Evolutionary conservation across 92 coral and sea anemone species (phyloP).

Genomic region (Blastomussa wellsi): DNA sequence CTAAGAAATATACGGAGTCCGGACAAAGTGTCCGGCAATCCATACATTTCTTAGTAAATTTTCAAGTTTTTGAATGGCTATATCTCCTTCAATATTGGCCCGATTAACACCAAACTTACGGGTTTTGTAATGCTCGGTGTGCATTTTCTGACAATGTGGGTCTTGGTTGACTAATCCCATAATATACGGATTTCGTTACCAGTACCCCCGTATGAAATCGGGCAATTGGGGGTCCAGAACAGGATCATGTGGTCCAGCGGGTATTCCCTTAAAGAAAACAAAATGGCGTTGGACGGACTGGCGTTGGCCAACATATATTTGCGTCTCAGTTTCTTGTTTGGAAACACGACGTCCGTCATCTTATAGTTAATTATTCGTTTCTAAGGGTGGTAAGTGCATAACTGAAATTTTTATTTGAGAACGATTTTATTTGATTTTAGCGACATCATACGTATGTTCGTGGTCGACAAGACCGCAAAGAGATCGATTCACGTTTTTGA

Average conservation of each 20-base stretch:
- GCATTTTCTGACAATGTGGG: too few relatives aligned
- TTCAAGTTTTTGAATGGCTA: too few relatives aligned
- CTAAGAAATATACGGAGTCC: too few relatives aligned
- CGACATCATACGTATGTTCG: neutral
- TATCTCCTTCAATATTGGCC: too few relatives aligned
- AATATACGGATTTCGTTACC: too few relatives aligned
- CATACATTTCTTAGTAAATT: too few relatives aligned
- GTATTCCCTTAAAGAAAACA: constrained; percentile 17
- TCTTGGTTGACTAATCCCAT: too few relatives aligned
- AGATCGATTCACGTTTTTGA: neutral
- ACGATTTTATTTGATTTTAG: neutral
- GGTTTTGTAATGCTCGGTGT: too few relatives aligned
- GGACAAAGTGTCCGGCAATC: too few relatives aligned
- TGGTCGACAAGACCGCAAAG: neutral
- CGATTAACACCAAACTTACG: too few relatives aligned
- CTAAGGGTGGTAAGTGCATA: neutral
- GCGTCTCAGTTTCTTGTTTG: neutral
- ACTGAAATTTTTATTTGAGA: too few relatives aligned
- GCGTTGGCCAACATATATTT: neutral
- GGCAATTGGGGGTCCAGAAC: neutral
- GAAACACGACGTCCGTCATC: neutral
- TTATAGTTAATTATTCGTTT: neutral
- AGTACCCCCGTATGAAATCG: too few relatives aligned
- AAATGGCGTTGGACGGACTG: constrained; percentile 16
- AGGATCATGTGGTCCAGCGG: constrained; percentile 6